Conservation (phyloP, 2,113 vertebrate genomes). For the Entomyzon cyanotis region DNA sequence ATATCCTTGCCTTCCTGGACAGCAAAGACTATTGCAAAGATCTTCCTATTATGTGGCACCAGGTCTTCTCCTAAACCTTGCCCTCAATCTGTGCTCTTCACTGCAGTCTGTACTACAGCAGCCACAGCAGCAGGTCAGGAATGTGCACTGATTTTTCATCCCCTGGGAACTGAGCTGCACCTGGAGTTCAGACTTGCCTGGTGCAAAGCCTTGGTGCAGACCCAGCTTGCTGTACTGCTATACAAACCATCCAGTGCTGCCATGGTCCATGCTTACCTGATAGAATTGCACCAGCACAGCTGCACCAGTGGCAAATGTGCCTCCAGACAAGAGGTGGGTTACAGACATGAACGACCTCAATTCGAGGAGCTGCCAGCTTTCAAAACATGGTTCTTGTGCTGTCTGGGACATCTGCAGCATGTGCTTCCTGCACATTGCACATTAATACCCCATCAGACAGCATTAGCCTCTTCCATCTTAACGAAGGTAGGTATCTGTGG, state of each 20-base stretch:
- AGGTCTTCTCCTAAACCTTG: background rate
- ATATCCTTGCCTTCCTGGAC: background rate
- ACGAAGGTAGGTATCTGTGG: background rate
- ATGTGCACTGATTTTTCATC: background rate
- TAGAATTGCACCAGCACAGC: background rate
- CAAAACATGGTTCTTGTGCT: background rate
- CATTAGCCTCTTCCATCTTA: background rate
- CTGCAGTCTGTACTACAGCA: background rate
- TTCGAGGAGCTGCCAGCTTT: background rate
- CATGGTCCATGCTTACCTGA: background rate
- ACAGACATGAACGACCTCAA: background rate
- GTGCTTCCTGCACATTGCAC: background rate
- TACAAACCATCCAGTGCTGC: background rate
- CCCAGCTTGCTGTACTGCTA: background rate
- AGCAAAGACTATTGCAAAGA: background rate
- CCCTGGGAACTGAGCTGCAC: background rate
- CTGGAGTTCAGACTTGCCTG: background rate
- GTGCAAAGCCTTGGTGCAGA: background rate
- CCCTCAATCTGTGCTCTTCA: background rate
- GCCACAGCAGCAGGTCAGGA: background rate
- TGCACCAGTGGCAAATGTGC: background rate
- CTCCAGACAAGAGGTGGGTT: background rate
- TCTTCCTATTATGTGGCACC: background rate
- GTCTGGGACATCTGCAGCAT: background rate
- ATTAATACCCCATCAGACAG: background rate